phyloP scores from a whole-genome alignment of 23 tunicate genomes.

The Halocynthia aurantium region DNA sequence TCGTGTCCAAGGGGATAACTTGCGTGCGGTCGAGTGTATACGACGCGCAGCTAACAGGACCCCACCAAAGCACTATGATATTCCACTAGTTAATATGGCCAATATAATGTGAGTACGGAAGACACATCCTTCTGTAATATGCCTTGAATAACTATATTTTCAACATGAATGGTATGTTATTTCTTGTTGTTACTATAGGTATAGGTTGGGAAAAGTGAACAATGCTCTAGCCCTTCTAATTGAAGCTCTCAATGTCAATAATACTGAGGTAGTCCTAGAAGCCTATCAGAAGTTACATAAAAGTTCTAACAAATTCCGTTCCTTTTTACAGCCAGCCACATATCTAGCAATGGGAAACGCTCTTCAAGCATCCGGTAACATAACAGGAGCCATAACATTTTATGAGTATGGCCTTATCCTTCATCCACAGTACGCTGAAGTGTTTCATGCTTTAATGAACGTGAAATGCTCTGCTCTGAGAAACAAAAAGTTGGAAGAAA shows the following conservation, averaged over 20 bases:
- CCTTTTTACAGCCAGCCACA: conserved; percentile 56
- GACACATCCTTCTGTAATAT: too few species aligned
- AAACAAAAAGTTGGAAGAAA: not conserved
- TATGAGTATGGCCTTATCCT: conserved; percentile 77
- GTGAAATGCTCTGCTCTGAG: conserved; percentile 39
- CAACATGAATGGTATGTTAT: not conserved
- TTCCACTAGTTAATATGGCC: conserved; percentile 69
- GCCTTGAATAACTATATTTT: too few species aligned
- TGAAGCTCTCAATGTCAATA: conserved; percentile 68
- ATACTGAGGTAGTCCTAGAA: conserved; percentile 48
- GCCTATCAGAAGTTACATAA: not conserved
- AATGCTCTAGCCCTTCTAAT: conserved; percentile 50
- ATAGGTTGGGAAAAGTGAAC: conserved; percentile 65
- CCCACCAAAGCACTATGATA: conserved; percentile 59
- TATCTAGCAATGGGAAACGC: conserved; percentile 85
- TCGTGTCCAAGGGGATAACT: conserved; percentile 82
- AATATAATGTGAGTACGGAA: conserved; percentile 69
- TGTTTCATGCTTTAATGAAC: conserved; percentile 49
- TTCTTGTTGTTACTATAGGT: conserved; percentile 38
- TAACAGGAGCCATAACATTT: conserved; percentile 72
- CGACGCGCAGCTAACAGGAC: conserved; percentile 46
- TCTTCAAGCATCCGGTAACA: conserved; percentile 64
- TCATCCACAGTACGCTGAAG: conserved; percentile 69
- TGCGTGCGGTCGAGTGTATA: conserved; percentile 72
- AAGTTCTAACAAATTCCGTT: not conserved